These are phyloP conservation scores for Emesis castigata DNA, from an alignment of 2,888 invertebrate species.

Conservation along the genomic window DNA sequence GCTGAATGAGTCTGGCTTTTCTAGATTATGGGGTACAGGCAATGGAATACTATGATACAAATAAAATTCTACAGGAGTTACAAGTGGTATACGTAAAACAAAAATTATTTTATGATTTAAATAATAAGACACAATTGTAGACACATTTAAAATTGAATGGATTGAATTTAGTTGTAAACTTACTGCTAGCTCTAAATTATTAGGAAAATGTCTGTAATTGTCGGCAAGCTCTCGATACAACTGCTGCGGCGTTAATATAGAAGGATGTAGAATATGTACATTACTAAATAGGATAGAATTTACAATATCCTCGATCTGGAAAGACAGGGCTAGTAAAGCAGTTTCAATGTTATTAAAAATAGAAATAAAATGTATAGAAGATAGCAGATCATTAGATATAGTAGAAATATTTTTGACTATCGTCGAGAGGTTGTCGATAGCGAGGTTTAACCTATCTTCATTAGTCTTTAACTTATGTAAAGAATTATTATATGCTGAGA, in stretches of 20 bases:
- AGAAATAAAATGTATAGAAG: background rate
- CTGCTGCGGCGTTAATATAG: constrained; percentile 55
- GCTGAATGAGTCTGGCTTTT: no score
- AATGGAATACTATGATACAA: no score
- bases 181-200: constrained; percentile 37
- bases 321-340: constrained; percentile 32
- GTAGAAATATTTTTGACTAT: no score
- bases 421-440: no score
- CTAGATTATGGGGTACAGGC: no score
- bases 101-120: constrained; percentile 11
- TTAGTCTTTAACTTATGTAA: no score
- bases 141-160: constrained; percentile 40
- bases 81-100: background rate
- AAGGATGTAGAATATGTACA: constrained; percentile 58
- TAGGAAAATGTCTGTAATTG: constrained; percentile 47
- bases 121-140: constrained; percentile 43
- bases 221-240: constrained; percentile 55
- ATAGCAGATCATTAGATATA: no score
- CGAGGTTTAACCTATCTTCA: no score
- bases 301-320: constrained; percentile 39
- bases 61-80: background rate
- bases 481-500: no score
- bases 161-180: constrained; percentile 33
- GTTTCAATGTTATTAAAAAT: constrained; percentile 38
- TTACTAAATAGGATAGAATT: constrained; percentile 56